Conservation (phyloP, 2,113 vertebrate genomes). For the Carassius gibelio region DNA sequence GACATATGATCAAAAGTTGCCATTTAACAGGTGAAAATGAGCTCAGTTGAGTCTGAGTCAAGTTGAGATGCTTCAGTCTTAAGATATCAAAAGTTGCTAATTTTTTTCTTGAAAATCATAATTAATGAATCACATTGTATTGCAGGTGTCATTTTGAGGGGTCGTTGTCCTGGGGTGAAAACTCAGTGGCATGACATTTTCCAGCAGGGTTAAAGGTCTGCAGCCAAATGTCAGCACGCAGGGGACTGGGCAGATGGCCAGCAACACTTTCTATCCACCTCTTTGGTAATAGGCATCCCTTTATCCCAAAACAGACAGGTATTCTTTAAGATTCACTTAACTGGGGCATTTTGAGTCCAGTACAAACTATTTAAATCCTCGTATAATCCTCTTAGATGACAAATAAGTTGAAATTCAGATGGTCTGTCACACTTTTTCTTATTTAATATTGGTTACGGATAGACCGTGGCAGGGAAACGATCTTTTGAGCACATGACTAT, state of each 20-base stretch:
- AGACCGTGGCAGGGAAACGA: slow-evolving; percentile 32
- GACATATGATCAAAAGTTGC: background rate
- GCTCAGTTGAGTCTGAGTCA: background rate
- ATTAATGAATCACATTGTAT: slow-evolving; percentile 49
- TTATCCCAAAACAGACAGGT: slow-evolving; percentile 42
- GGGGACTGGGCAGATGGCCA: slow-evolving; percentile 68
- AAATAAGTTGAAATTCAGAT: background rate
- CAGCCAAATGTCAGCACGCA: slow-evolving; percentile 66
- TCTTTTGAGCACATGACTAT: slow-evolving; percentile 22
- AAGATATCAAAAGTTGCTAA: background rate
- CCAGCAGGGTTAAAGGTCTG: slow-evolving; percentile 69
- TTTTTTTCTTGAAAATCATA: background rate
- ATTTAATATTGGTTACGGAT: slow-evolving; percentile 29
- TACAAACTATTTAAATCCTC: background rate
- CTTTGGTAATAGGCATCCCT: slow-evolving; percentile 14
- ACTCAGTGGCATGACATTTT: slow-evolving; percentile 67
- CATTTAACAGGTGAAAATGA: background rate
- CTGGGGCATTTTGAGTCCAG: background rate
- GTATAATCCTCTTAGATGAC: background rate
- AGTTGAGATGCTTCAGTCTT: background rate
- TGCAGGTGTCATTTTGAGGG: slow-evolving; percentile 43
- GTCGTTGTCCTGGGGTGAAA: slow-evolving; percentile 58
- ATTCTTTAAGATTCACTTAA: background rate
- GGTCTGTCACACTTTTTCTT: slow-evolving; percentile 17
- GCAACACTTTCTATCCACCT: slow-evolving; percentile 52